These are phyloP conservation scores for Tenthredo notha DNA, from an alignment of 2,888 invertebrate genomes.

Conservation along the genomic window DNA sequence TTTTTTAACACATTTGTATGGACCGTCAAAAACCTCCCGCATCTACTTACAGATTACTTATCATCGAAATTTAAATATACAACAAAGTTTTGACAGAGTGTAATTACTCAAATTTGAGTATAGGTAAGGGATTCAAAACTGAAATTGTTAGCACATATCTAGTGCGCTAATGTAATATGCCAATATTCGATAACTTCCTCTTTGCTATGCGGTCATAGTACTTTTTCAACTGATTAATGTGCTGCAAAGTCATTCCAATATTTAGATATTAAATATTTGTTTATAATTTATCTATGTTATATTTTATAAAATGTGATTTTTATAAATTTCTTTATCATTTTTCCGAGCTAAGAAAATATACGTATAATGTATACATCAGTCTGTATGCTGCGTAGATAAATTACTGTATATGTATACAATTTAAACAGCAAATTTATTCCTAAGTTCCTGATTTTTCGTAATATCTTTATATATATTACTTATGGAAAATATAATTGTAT, in stretches of 20 bases:
- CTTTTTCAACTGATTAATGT: constrained; percentile 36
- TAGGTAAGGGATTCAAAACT: not conserved
- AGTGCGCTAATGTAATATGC: constrained; percentile 9
- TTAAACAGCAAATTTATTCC: constrained; percentile 37
- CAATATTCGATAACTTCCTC: constrained; percentile 49
- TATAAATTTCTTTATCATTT: constrained; percentile 19
- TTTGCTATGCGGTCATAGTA: constrained; percentile 30
- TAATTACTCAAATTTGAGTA: not conserved
- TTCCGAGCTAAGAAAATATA: constrained; percentile 19
- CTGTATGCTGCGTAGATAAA: not conserved
- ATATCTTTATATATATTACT: not conserved
- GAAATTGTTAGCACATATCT: not conserved
- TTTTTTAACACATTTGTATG: not conserved
- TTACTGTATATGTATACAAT: constrained; percentile 4
- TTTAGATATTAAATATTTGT: constrained; percentile 44
- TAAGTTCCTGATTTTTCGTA: constrained; percentile 35
- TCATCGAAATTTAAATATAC: constrained; percentile 11
- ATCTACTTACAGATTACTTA: not conserved
- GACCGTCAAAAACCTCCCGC: not conserved
- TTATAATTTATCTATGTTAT: constrained; percentile 28
- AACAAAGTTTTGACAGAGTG: not conserved
- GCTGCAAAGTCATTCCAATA: constrained; percentile 42
- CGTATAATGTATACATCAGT: constrained; percentile 25
- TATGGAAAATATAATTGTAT: constrained; percentile 26
- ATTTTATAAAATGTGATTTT: constrained; percentile 45